Base-by-base conservation (phyloP, 2,888 invertebrate species). In the Lysandra coridon region DNA sequence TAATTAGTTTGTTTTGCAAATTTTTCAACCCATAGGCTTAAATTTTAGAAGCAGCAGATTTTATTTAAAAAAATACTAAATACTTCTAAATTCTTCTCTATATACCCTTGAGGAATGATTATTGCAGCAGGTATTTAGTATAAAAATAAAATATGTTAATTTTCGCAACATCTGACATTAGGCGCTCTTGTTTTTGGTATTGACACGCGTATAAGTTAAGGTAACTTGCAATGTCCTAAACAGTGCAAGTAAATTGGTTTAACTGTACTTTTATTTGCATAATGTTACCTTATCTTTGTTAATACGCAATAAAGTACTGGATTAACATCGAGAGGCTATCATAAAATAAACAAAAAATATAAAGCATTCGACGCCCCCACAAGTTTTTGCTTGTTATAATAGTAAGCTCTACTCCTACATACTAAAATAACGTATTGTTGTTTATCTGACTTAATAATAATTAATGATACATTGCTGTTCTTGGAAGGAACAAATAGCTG, bases 391-490 rank as follows among this genome's bases (percentile, higher is more conserved):
- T 75, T 62, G n/a, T 62, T 79, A 75, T 30, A 79, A 62, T 62
- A 37, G 75, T 62, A 44, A 33, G 62, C 40, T 73, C 60, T 49
- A 73, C 79, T 79, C 79, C 80, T 73, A 80, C 79, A 81, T 81
- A 83, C 82, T 80, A 33, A 53, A 53, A 76, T 33, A 76, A 53
- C 53, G 53, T 57, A 76, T 76, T 76, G 76, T 76, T 76, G 76
- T 76, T 53, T 76, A 57, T 57, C 57, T 53, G 76, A 14, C 69
- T 69, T 69, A 33, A 69, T 69, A 33, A 69, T 69, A 33, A 76
- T 76, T 76, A 76, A 76, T 76, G 76, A 76, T 33, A 76, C 76
- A 33, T 53, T 57, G 53, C 53, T 76, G 57, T 57, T 53, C 57
- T 30, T 53, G 76, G 49, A 33, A 6, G 33, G 44, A 49, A 12